A percentile compares a stretch with the other conserved stretches of the same genome.
Evolutionary conservation across 2,888 invertebrate genomes (phyloP).

Genomic region (Labia minor): DNA sequence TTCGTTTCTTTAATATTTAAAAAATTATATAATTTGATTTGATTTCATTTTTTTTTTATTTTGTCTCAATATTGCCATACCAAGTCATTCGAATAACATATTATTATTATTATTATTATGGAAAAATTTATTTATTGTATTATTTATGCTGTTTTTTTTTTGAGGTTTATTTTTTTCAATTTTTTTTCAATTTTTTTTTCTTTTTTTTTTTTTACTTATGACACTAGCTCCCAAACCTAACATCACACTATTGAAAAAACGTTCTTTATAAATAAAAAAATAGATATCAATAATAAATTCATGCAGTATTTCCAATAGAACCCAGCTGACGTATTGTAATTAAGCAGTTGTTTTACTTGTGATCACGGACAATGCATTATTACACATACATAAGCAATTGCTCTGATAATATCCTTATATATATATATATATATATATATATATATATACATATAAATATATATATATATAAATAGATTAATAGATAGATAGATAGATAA

Average conservation of each 20-base stretch:
- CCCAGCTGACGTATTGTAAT: not conserved
- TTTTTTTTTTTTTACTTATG: not conserved
- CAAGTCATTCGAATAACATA: constrained; percentile 3
- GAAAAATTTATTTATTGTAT: too few relatives aligned
- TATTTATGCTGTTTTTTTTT: too few relatives aligned
- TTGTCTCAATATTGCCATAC: not conserved
- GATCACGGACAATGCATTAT: not conserved
- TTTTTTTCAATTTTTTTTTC: not conserved
- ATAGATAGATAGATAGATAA: too few relatives aligned
- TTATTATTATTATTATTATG: too few relatives aligned
- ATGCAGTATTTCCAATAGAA: not conserved
- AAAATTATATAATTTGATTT: constrained; percentile 1
- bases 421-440: too few relatives aligned
- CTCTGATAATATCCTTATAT: not conserved
- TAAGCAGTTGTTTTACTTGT: not conserved
- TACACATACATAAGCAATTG: not conserved
- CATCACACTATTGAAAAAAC: constrained; percentile 3
- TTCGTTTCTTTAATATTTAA: not conserved
- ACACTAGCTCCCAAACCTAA: not conserved
- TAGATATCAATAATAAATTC: not conserved
- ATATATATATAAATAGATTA: too few relatives aligned
- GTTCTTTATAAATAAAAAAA: not conserved
- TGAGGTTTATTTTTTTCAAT: too few relatives aligned
- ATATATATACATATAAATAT: too few relatives aligned
- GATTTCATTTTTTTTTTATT: not conserved